Percentiles rank a stretch among this genome's conserved stretches.
phyloP scores from a whole-genome alignment of 2,888 invertebrate genomes.

The Serrognathus titanus region DNA sequence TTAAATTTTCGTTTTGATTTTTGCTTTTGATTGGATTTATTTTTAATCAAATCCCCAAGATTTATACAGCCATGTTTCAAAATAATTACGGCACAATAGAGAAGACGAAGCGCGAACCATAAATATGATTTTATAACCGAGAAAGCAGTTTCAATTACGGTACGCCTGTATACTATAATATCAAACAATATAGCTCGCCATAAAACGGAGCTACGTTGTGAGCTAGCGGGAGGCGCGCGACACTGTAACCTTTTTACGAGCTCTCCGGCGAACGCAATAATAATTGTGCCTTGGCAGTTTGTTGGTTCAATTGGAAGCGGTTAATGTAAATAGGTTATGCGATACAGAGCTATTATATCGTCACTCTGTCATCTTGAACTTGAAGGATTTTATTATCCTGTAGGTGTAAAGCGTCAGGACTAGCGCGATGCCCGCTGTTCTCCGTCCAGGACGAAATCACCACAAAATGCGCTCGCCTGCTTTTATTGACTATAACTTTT shows the following conservation, averaged over 20 bases:
- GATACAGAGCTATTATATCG: conserved; percentile 32
- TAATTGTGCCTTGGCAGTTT: neutral
- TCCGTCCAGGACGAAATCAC: conserved; percentile 11
- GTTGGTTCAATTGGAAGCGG: conserved; percentile 13
- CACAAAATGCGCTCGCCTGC: too few species aligned
- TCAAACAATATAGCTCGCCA: conserved; percentile 15
- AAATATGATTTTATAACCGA: conserved; percentile 27
- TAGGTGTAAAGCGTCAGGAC: conserved; percentile 42
- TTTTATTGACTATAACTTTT: too few species aligned
- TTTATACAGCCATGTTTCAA: too few species aligned
- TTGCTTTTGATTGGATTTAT: too few species aligned
- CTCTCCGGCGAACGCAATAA: neutral
- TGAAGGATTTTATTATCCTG: conserved; percentile 42
- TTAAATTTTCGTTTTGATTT: too few species aligned
- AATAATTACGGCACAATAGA: neutral
- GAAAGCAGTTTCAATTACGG: conserved; percentile 28
- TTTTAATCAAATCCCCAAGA: too few species aligned
- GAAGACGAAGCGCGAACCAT: conserved; percentile 4
- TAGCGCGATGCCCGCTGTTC: conserved; percentile 36
- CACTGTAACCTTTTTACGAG: conserved; percentile 15
- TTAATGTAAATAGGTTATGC: conserved; percentile 20
- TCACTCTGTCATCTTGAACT: conserved; percentile 39
- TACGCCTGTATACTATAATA: conserved; percentile 27
- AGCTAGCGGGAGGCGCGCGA: conserved; percentile 23
- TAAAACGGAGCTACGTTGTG: conserved; percentile 19